These are phyloP conservation scores for Atethmia centrago DNA, from an alignment of 2,888 invertebrate species.

Conservation along the genomic window DNA sequence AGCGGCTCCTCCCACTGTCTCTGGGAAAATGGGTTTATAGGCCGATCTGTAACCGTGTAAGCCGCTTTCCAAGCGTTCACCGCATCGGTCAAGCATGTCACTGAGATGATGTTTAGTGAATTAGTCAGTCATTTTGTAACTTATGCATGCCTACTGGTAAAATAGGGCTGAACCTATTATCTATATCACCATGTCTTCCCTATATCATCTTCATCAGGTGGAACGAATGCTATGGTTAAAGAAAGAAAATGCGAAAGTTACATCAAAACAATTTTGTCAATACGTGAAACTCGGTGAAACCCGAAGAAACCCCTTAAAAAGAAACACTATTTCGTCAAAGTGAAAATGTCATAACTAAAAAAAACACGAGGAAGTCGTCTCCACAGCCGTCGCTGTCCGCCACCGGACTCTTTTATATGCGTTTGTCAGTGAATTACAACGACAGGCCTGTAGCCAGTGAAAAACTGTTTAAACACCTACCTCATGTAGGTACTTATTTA, in stretches of 20 bases:
- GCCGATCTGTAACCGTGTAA: too few relatives aligned
- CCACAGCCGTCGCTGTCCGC: slow-evolving; percentile 71
- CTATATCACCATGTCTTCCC: background rate
- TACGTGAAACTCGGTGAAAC: background rate
- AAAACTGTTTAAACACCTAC: slow-evolving; percentile 81
- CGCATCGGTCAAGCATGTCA: too few relatives aligned
- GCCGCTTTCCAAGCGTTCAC: too few relatives aligned
- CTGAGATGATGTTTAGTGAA: too few relatives aligned
- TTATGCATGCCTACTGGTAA: too few relatives aligned
- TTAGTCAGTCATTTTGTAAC: too few relatives aligned
- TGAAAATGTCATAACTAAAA: background rate
- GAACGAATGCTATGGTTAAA: too few relatives aligned
- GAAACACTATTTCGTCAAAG: too few relatives aligned
- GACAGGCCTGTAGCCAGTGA: slow-evolving; percentile 83
- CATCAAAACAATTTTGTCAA: background rate
- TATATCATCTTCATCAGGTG: too few relatives aligned
- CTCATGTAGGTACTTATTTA: slow-evolving; percentile 69
- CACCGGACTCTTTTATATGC: slow-evolving; percentile 88
- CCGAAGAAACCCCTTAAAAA: background rate
- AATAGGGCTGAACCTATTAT: too few relatives aligned
- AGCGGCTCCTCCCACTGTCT: too few relatives aligned
- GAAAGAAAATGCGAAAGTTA: background rate
- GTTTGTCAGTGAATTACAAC: slow-evolving; percentile 90
- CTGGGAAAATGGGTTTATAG: too few relatives aligned
- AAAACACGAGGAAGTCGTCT: slow-evolving; percentile 60